phyloP scores from a whole-genome alignment of 2,113 vertebrate species.

The Rhinichthys klamathensis region DNA sequence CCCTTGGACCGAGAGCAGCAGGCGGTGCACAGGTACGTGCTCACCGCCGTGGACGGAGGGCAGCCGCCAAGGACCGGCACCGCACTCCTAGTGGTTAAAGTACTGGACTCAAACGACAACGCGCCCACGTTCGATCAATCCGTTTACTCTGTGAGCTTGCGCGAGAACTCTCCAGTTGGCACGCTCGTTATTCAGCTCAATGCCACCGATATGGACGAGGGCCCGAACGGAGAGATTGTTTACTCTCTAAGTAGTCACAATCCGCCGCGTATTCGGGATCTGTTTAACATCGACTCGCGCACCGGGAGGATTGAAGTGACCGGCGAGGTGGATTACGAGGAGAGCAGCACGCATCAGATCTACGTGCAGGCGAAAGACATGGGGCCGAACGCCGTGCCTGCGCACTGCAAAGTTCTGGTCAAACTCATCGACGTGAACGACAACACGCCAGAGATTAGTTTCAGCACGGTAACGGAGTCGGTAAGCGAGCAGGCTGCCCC shows the following conservation, averaged over 20 bases:
- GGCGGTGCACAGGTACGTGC: constrained; percentile 94
- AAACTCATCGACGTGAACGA: constrained; percentile 94
- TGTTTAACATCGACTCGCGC: constrained; percentile 84
- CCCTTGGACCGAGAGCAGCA: constrained; percentile 96
- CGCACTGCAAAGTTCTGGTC: constrained; percentile 97
- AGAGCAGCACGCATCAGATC: constrained; percentile 91
- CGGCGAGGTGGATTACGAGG: constrained; percentile 94
- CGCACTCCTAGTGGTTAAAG: constrained; percentile 92
- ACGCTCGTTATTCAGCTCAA: constrained; percentile 94
- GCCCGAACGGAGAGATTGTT: constrained; percentile 93
- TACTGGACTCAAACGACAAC: constrained; percentile 98
- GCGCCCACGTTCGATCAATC: constrained; percentile 95
- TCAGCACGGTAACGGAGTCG: constrained; percentile 95
- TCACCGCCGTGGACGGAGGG: constrained; percentile 96
- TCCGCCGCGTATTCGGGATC: constrained; percentile 84
- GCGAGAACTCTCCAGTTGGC: constrained; percentile 92
- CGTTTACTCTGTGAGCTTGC: constrained; percentile 90
- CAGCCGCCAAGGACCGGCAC: constrained; percentile 91
- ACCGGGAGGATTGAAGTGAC: constrained; percentile 91
- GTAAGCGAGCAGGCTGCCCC: constrained; percentile 93
- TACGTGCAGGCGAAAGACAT: constrained; percentile 96
- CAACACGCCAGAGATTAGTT: constrained; percentile 95
- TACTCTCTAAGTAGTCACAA: constrained; percentile 97
- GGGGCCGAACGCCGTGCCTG: constrained; percentile 94
- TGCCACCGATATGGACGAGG: constrained; percentile 95